phyloP scores from a whole-genome alignment of 1,140 invertebrate genomes.

The Pseudomyrmex pallidus region DNA sequence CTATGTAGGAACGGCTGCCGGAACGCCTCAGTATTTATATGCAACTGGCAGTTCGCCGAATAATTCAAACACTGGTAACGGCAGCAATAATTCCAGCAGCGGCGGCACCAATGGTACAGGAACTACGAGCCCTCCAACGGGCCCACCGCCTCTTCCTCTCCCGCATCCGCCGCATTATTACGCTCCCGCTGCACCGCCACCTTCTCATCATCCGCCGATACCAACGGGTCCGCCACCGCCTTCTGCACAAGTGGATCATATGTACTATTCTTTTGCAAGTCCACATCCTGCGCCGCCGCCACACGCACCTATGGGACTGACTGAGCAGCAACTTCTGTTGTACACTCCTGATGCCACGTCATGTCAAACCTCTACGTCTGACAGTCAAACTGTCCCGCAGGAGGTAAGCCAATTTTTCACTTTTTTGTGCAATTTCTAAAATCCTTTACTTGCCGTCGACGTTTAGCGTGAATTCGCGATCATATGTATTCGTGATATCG shows the following conservation, averaged over 20 bases:
- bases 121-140: slow-evolving; percentile 77
- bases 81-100: slow-evolving; percentile 72
- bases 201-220: slow-evolving; percentile 78
- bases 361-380: slow-evolving; percentile 75
- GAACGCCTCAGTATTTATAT: slow-evolving; percentile 79
- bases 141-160: slow-evolving; percentile 69
- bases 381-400: slow-evolving; percentile 76
- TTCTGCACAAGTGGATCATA: slow-evolving; percentile 77
- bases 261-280: slow-evolving; percentile 80
- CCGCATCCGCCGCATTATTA: slow-evolving; percentile 79
- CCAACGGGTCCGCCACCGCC: slow-evolving; percentile 73
- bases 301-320: slow-evolving; percentile 79
- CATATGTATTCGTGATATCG: no score
- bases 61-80: slow-evolving; percentile 72
- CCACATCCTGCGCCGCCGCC: slow-evolving; percentile 74
- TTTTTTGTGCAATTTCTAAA: no score
- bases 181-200: slow-evolving; percentile 75
- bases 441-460: no score
- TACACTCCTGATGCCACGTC: slow-evolving; percentile 77
- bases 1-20: slow-evolving; percentile 81
- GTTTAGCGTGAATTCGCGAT: not conserved
- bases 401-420: slow-evolving; percentile 74
- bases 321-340: slow-evolving; percentile 81
- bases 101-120: slow-evolving; percentile 75
- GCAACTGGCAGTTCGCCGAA: slow-evolving; percentile 77